phyloP scores from a whole-genome alignment of 1,140 invertebrate species.

The Drosophila insularis region DNA sequence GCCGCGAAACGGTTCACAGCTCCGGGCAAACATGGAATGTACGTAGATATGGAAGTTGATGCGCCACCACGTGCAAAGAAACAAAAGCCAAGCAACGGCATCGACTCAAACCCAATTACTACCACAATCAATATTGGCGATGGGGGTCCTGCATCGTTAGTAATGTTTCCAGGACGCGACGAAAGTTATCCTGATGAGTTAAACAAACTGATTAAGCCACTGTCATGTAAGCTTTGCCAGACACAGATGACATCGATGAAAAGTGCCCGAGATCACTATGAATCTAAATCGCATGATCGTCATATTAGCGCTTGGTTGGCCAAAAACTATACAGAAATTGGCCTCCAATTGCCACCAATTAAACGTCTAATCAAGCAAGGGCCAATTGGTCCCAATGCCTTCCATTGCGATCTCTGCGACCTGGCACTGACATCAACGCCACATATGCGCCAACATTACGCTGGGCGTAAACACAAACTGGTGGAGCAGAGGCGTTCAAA shows the following conservation, averaged over 20 bases:
- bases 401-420: constrained; percentile 83
- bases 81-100: neutral
- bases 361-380: constrained; percentile 64
- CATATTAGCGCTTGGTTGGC: constrained; percentile 82
- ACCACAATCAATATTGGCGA: neutral
- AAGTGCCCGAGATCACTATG: constrained; percentile 83
- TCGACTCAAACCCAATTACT: neutral
- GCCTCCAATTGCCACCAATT: constrained; percentile 61
- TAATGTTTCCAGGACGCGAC: constrained; percentile 61
- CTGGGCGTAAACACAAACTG: constrained; percentile 82
- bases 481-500: constrained; percentile 49
- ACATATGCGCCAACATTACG: constrained; percentile 83
- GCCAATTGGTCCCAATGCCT: constrained; percentile 62
- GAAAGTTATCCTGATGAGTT: constrained; percentile 81
- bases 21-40: constrained; percentile 12
- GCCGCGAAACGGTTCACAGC: neutral
- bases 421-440: constrained; percentile 81
- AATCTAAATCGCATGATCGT: constrained; percentile 83
- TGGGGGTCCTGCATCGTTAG: neutral
- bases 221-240: constrained; percentile 82
- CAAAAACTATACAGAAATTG: constrained; percentile 68
- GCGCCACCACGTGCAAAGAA: neutral
- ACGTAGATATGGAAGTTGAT: neutral
- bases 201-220: constrained; percentile 78
- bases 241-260: constrained; percentile 79